Conservation (phyloP, 2,888 invertebrate genomes). For the Baccha elongata region DNA sequence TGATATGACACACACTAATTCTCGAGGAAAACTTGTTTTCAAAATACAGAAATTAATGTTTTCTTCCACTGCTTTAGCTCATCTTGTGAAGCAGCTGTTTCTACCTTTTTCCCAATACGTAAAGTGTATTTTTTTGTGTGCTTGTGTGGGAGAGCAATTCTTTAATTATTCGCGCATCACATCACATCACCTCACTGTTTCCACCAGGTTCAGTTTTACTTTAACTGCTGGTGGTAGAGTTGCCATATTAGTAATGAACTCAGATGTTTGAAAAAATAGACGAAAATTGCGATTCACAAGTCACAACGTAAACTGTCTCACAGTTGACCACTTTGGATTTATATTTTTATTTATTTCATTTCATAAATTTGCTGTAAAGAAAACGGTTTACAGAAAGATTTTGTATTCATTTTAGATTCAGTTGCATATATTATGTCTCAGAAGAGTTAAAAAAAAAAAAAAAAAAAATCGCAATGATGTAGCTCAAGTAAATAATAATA, state of each 20-base stretch:
- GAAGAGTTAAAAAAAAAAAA: no score
- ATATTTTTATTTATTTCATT: no score
- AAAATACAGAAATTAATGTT: conserved; percentile 36
- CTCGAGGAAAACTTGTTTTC: conserved; percentile 61
- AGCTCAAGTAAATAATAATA: no score
- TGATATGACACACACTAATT: conserved; percentile 24
- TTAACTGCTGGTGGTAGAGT: conserved; percentile 9
- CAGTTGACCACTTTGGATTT: no score
- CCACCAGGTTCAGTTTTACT: background rate
- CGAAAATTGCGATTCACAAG: no score
- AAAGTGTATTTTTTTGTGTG: conserved; percentile 14
- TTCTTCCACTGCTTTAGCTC: conserved; percentile 12
- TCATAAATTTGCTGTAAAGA: no score
- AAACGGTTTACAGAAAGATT: no score
- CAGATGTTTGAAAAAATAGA: background rate
- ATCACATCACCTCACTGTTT: background rate
- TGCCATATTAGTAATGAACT: no score
- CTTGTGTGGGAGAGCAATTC: conserved; percentile 57
- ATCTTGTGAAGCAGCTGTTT: conserved; percentile 65
- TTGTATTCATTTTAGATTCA: no score
- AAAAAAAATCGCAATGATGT: no score
- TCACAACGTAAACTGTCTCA: no score
- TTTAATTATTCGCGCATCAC: conserved; percentile 62
- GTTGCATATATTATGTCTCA: no score
- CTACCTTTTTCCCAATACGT: conserved; percentile 38